These are phyloP conservation scores for Aricia artaxerxes DNA, from an alignment of 2,888 invertebrate species.

Conservation along the genomic window DNA sequence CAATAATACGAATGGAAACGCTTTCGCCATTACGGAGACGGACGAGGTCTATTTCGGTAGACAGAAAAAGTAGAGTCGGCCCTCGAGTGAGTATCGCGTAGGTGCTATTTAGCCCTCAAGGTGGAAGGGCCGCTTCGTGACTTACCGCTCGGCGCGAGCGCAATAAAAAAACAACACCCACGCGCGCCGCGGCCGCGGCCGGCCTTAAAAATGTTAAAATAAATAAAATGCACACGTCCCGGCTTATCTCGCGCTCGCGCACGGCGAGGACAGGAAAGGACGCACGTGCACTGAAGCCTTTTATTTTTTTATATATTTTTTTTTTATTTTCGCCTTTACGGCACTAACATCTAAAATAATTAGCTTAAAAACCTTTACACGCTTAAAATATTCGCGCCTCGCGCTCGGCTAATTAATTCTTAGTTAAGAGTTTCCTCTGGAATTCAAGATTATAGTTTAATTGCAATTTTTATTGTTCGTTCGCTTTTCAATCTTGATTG, in stretches of 20 bases:
- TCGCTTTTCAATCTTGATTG: constrained; percentile 21
- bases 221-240: constrained; percentile 78
- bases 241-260: constrained; percentile 68
- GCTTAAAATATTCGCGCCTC: constrained; percentile 23
- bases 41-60: constrained; percentile 42
- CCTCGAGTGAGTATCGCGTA: constrained; percentile 47
- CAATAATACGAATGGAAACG: constrained; percentile 41
- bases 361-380: constrained; percentile 31
- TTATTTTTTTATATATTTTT: constrained; percentile 36
- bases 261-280: constrained; percentile 64
- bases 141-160: constrained; percentile 67
- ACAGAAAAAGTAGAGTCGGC: constrained; percentile 40
- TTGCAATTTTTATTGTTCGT: constrained; percentile 8
- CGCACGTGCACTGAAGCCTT: constrained; percentile 50
- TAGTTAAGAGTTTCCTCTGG: constrained; percentile 10
- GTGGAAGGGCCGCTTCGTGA: constrained; percentile 66
- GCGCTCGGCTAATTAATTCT: constrained; percentile 12
- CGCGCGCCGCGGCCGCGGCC: constrained; percentile 51
- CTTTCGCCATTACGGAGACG: constrained; percentile 42
- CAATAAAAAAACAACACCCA: constrained; percentile 59
- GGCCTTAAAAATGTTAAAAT: constrained; percentile 78
- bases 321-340: constrained; percentile 27
- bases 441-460: neutral
- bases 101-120: constrained; percentile 78
- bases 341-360: constrained; percentile 33